A percentile compares a stretch with the other conserved stretches of the same genome.
Conservation (phyloP, 2,797 vertebrate species). For the Anabacerthia variegaticeps region DNA sequence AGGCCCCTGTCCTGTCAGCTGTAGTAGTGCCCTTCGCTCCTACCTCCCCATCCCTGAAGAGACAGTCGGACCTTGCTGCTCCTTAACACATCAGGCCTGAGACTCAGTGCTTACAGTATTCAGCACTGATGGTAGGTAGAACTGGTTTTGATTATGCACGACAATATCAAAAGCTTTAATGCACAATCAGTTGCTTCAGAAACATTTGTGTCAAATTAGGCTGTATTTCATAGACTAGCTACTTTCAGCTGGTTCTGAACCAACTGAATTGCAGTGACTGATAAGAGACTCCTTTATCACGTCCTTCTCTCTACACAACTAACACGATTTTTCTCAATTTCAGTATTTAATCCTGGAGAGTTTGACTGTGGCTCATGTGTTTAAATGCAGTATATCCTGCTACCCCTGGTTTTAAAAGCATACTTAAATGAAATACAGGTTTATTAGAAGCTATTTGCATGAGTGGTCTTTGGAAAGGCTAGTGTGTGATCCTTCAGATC, state of each 20-base stretch:
- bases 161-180: neutral
- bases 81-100: neutral
- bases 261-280: neutral
- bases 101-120: neutral
- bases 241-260: neutral
- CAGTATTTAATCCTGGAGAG: neutral
- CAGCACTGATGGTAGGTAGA: neutral
- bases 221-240: neutral
- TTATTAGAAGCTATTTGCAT: neutral
- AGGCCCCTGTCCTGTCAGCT: neutral
- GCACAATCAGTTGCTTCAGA: neutral
- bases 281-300: neutral
- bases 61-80: neutral
- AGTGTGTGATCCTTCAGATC: neutral
- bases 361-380: neutral
- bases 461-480: neutral
- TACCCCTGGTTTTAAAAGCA: neutral
- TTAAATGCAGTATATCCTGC: neutral
- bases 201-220: neutral
- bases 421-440: neutral
- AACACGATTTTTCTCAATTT: neutral
- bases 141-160: neutral
- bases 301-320: neutral
- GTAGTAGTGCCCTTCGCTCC: fast-evolving
- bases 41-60: neutral